Percentiles rank a stretch among this genome's conserved stretches.
Conservation (phyloP, 2,797 vertebrate species). For the Chelonia mydas region DNA sequence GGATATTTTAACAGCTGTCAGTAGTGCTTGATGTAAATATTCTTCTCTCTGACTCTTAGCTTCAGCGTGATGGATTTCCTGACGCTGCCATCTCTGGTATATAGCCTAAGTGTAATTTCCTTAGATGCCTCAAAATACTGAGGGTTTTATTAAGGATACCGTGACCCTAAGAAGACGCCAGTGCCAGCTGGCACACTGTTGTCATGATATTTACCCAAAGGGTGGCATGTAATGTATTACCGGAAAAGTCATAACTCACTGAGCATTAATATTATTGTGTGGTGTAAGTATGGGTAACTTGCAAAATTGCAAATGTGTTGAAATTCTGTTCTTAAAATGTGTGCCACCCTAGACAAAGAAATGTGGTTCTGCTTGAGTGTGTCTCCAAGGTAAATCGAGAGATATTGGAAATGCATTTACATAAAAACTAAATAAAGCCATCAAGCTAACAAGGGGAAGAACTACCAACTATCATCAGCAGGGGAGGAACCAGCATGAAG, state of each 20-base stretch:
- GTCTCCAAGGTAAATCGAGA: not conserved
- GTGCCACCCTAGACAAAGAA: not conserved
- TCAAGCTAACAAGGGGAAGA: not conserved
- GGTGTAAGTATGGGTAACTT: not conserved
- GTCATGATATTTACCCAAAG: not conserved
- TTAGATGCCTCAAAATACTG: not conserved
- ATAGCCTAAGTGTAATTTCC: not conserved
- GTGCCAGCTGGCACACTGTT: not conserved
- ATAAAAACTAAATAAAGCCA: not conserved
- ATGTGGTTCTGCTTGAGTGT: not conserved
- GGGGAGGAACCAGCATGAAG: not conserved
- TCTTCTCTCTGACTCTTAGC: not conserved
- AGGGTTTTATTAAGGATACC: not conserved
- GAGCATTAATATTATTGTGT: not conserved
- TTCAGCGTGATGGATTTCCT: not conserved
- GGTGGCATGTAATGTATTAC: not conserved
- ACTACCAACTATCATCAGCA: not conserved
- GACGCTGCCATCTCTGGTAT: accelerated
- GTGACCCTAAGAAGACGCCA: not conserved
- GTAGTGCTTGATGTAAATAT: accelerated
- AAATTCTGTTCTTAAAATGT: not conserved
- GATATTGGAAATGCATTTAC: not conserved
- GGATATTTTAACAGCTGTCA: not conserved
- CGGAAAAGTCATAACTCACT: not conserved
- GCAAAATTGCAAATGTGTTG: not conserved